Percentiles rank a stretch among this genome's conserved stretches.
Evolutionary conservation across 2,797 vertebrate species (phyloP).

Genomic region (Myotis daubentonii): DNA sequence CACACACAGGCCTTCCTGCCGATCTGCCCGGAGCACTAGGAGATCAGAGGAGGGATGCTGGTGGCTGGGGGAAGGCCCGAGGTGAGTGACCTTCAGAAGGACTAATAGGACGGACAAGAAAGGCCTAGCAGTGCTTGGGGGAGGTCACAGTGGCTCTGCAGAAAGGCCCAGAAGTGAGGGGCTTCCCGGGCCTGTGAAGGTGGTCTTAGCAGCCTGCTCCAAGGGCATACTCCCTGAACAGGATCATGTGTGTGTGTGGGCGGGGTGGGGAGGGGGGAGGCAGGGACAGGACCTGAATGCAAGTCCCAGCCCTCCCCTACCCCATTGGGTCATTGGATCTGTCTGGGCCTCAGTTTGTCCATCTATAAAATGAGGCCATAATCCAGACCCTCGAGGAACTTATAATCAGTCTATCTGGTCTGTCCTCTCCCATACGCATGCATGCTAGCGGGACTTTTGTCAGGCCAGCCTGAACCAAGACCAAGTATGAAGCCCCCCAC

Average conservation of each 20-base stretch:
- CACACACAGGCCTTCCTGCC: neutral
- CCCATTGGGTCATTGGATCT: neutral
- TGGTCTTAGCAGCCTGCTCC: neutral
- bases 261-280: fast-evolving
- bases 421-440: neutral
- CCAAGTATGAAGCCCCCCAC: no score
- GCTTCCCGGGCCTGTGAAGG: neutral
- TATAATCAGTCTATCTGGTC: no score
- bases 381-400: neutral
- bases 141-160: neutral
- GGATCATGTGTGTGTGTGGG: no score
- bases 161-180: neutral
- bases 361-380: neutral
- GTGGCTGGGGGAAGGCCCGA: neutral
- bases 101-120: neutral
- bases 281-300: neutral
- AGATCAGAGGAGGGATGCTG: neutral
- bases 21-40: neutral
- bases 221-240: neutral
- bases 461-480: neutral
- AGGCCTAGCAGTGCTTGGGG: neutral
- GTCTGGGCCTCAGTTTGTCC: neutral
- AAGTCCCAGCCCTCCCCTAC: neutral
- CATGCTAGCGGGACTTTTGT: no score
- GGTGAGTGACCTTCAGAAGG: neutral